Evolutionary conservation across 2,113 vertebrate species (phyloP), one percentile per base, ranked within the genome.

Genomic region (Paedocypris sp.): DNA sequence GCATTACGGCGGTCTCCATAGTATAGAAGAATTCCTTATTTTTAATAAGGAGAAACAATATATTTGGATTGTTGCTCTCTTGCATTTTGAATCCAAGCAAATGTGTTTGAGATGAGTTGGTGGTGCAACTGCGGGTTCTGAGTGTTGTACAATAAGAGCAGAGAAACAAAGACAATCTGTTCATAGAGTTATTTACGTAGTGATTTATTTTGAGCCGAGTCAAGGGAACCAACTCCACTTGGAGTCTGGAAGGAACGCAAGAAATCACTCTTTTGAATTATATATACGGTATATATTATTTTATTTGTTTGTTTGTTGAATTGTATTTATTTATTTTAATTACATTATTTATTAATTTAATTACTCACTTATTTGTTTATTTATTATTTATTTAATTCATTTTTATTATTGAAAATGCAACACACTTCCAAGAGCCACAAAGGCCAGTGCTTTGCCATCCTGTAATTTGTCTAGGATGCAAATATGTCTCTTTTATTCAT

Each of bases 181-280:
- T 25, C 22, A 12, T 57, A 8, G 53, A 57, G 25, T 31, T 57
- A 57, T 57, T 57, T 43, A 57, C 38, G 29, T 26, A 41, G 25
- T 57, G 53, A 57, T 57, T 57, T 57, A 57, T 57, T 25, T 18
- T 31, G 53, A 43, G 38, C 28, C 35, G 22, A 29, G 38, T 28
- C 25, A 31, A 38, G 53, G 36, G 53, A 42, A 22, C 15, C n/a
- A 26, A 18, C 52, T 41, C 36, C 4, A 11, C 52, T 3, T 56
- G 28, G 36, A 56, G 52, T 5, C 13, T 38, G 52, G 23, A 19
- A n/a, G 13, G 23, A 42, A 43, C 38, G 16, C 22, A 4, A 42
- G 25, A 57, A 23, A 57, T 57, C 53, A 31, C 28, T 11, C 26
- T 26, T 18, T 31, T 57, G 16, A 42, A 57, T 57, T 22, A 57